phyloP scores from a whole-genome alignment of 2,797 vertebrate species.

The Masticophis lateralis region DNA sequence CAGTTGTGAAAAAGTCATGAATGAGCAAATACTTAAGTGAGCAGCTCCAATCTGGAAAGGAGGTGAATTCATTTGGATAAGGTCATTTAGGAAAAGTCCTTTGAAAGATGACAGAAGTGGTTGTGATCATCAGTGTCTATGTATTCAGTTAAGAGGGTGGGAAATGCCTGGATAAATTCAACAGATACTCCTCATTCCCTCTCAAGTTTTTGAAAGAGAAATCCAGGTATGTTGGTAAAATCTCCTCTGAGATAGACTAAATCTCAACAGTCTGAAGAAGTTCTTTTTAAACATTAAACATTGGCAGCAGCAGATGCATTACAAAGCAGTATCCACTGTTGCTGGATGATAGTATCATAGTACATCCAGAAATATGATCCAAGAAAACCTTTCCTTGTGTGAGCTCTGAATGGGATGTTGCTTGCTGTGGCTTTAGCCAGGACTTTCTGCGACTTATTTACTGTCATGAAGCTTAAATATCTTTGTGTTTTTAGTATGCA shows the following conservation, averaged over 20 bases:
- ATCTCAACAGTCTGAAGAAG: not conserved
- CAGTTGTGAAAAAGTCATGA: not conserved
- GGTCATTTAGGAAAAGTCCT: not conserved
- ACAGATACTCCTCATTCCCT: not conserved
- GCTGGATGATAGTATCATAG: conserved; percentile 93
- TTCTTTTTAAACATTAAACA: not conserved
- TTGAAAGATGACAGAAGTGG: not conserved
- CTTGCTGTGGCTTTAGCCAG: conserved; percentile 90
- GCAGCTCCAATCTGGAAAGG: not conserved
- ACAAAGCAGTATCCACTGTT: conserved; percentile 86
- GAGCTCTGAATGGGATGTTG: conserved; percentile 92
- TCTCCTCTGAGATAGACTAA: not conserved
- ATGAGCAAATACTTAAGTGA: not conserved
- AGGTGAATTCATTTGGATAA: not conserved
- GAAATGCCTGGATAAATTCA: not conserved
- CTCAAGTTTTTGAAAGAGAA: not conserved
- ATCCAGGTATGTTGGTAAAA: not conserved
- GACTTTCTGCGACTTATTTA: conserved; percentile 72
- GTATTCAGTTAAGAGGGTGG: not conserved
- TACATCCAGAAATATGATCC: conserved; percentile 91
- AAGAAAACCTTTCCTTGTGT: conserved; percentile 91
- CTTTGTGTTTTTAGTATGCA: conserved; percentile 95
- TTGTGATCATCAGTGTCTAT: not conserved
- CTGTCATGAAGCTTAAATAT: conserved; percentile 91
- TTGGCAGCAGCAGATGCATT: not conserved